These are phyloP conservation scores for Schlechtendalia chinensis DNA, from an alignment of 1,140 invertebrate genomes.

Conservation along the genomic window DNA sequence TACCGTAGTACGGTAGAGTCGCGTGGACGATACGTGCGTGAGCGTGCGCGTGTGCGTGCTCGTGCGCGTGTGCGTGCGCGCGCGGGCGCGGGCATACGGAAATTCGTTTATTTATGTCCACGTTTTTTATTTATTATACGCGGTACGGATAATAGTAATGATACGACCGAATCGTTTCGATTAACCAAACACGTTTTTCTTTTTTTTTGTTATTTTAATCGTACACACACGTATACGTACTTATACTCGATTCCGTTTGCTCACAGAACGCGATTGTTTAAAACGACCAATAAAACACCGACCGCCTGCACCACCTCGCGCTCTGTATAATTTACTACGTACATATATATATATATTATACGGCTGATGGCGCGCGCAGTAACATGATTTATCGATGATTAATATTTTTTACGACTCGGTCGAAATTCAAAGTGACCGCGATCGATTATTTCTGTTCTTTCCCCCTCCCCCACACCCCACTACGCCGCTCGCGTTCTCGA, in stretches of 20 bases:
- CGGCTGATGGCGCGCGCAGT: neutral
- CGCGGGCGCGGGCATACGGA: neutral
- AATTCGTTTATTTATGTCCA: slow-evolving; percentile 22
- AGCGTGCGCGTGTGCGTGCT: too few species aligned
- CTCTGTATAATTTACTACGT: neutral
- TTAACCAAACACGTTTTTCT: slow-evolving; percentile 27
- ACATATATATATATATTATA: neutral
- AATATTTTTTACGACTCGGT: neutral
- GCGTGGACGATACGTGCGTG: neutral
- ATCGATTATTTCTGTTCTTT: too few species aligned
- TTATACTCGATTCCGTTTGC: neutral
- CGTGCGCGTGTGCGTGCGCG: neutral
- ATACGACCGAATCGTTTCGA: slow-evolving; percentile 27
- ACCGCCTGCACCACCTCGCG: too few species aligned
- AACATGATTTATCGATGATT: slow-evolving; percentile 11
- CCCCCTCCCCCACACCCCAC: too few species aligned
- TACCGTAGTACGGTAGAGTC: neutral
- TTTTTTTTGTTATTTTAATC: slow-evolving; percentile 4
- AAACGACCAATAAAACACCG: slow-evolving; percentile 20
- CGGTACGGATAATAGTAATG: too few species aligned
- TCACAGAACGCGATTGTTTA: slow-evolving; percentile 12
- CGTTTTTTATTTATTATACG: slow-evolving; percentile 13
- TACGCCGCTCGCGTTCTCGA: too few species aligned
- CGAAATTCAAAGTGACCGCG: neutral
- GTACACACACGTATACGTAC: neutral